Conservation (phyloP, 2,797 vertebrate species). For the Harpagifer antarcticus region DNA sequence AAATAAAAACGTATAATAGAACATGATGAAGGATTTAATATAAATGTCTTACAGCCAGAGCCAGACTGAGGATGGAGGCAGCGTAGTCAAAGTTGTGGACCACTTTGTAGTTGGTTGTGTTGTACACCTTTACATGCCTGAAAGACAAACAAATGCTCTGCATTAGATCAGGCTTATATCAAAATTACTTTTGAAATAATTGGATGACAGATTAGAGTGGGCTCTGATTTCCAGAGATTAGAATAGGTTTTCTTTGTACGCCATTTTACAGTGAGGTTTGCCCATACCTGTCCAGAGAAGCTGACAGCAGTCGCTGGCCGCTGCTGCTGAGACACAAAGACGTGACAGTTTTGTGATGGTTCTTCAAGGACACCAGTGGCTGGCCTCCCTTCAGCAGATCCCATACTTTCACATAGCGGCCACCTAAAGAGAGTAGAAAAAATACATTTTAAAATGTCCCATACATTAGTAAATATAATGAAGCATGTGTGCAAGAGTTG, state of each 20-base stretch:
- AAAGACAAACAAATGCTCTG: conserved; percentile 42
- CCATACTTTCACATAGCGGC: conserved; percentile 96
- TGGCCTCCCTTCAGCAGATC: conserved; percentile 96
- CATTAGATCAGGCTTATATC: conserved; percentile 7
- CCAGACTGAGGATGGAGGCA: conserved; percentile 92
- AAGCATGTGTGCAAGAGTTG: not conserved
- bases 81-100: conserved; percentile 96
- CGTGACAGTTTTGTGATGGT: conserved; percentile 98
- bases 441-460: not conserved
- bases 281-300: conserved; percentile 93
- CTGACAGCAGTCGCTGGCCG: conserved; percentile 93
- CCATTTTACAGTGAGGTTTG: no score
- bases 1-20: not conserved
- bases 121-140: conserved; percentile 98
- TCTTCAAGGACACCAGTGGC: conserved; percentile 92
- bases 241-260: not conserved
- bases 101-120: conserved; percentile 94
- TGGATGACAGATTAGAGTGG: not conserved
- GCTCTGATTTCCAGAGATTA: no score
- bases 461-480: not conserved
- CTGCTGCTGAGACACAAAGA: conserved; percentile 92
- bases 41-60: conserved; percentile 88
- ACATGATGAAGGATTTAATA: not conserved
- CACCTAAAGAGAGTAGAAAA: conserved; percentile 81
- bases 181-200: not conserved